Base-by-base conservation (phyloP, 1,140 invertebrate species). In the Drosophila gunungcola region DNA sequence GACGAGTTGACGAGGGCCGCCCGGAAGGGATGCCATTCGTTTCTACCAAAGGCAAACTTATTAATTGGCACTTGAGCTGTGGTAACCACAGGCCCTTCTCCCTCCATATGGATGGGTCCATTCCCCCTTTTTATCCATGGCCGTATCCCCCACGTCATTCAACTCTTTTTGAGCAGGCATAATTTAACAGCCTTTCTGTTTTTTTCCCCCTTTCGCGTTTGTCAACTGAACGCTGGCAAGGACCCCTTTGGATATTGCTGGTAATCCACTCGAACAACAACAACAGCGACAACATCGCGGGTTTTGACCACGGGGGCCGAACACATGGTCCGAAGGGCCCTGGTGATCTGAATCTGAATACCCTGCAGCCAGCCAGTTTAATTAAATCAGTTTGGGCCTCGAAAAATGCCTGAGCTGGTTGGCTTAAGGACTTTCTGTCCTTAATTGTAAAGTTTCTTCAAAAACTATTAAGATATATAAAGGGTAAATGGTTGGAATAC, bases 51-150 rank as follows among this genome's bases (percentile, higher is more conserved):
- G 62, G 83, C 74, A 82, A 86, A 89, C 83, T 88, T 88, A 89
- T 86, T 86, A 88, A 86, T 86, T 86, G 83, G 84, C 83, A 86
- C 83, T 86, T 88, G 83, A 83, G 84, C 70, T 79, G 83, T 75
- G 79, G 83, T 85, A 73, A 65, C 73, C 70, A 75, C 72, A 42
- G 54, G 61, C 73, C 49, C 39, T 34, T 27, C 27, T 51, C 21
- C 48, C 38, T 13, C 21, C 27, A 16, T 52, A 49, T 52, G 49
- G 4, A 53, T 10, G 49, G 4, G 53, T 10, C 25, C 53, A 36
- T 42, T 29, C 51, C 29, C 13, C 34, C 13, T 16, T 41, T 7
- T 3, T 12, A 9, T 56, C 16, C 16, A 21, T 21, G 16, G 7
- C 36, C 42, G 29, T 53, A 41, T 52, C 60, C 64, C 60, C 61